A percentile compares a stretch with the other conserved stretches of the same genome.
Conservation (phyloP, 2,113 vertebrate species). For the Peromyscus maniculatus region DNA sequence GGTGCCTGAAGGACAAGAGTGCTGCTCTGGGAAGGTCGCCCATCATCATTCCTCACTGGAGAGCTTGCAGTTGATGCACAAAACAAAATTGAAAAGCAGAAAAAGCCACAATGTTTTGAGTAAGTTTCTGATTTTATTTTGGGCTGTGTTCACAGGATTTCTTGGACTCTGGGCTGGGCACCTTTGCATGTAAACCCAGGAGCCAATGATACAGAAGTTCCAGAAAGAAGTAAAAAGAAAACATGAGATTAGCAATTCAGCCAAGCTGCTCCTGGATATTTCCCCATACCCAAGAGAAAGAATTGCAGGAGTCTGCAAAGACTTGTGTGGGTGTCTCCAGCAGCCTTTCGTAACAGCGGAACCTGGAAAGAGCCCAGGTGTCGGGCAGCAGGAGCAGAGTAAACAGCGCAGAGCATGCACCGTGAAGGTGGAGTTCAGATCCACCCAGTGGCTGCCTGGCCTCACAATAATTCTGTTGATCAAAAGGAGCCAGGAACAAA, state of each 20-base stretch:
- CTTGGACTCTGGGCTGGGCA: background rate
- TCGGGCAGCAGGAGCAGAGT: rapidly evolving
- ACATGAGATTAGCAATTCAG: background rate
- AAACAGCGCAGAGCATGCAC: background rate
- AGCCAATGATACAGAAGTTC: background rate
- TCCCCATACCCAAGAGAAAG: background rate
- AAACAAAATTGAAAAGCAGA: background rate
- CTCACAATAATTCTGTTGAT: rapidly evolving
- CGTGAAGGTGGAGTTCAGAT: background rate
- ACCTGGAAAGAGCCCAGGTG: background rate
- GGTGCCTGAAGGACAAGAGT: rapidly evolving
- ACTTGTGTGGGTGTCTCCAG: background rate
- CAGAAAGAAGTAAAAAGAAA: background rate
- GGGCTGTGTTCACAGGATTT: background rate
- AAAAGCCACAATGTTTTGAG: background rate
- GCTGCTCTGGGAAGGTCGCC: background rate
- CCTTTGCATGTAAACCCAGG: background rate
- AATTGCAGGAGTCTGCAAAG: background rate
- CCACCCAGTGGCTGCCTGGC: rapidly evolving
- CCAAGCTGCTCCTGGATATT: background rate
- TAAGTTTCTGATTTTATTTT: background rate
- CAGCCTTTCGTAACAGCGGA: background rate
- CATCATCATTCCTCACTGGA: too few species aligned
- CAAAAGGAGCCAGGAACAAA: background rate
- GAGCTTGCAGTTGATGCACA: background rate